Conservation (phyloP, 2,797 vertebrate species). For the Molossus alvarezi region DNA sequence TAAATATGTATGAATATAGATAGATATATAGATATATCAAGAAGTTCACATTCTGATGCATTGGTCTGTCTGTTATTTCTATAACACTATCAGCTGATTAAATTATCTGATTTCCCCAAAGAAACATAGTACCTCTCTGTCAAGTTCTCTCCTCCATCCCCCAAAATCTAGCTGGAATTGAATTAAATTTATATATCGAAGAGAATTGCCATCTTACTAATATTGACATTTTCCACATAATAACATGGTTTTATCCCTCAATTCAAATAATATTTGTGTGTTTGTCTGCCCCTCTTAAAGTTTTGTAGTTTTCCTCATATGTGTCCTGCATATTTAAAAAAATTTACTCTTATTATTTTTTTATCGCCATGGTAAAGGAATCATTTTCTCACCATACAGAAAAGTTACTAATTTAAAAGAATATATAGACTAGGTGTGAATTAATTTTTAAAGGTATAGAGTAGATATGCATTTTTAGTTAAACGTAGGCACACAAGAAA, state of each 20-base stretch:
- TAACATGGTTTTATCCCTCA: neutral
- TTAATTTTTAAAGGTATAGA: neutral
- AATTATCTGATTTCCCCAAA: slow-evolving; percentile 20
- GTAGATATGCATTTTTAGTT: neutral
- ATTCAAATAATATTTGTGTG: neutral
- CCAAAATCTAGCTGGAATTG: neutral
- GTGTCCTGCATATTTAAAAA: neutral
- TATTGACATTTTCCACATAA: neutral
- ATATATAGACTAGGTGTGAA: neutral
- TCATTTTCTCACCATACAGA: neutral
- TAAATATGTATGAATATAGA: neutral
- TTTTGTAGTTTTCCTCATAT: neutral
- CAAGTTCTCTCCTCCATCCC: neutral
- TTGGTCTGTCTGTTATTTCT: neutral
- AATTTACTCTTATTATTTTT: neutral
- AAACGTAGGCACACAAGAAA: neutral
- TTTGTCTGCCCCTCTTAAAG: neutral
- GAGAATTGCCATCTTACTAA: neutral
- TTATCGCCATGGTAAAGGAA: neutral
- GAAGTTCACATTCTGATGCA: neutral
- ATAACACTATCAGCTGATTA: neutral
- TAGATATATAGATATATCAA: neutral
- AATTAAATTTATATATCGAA: slow-evolving; percentile 36
- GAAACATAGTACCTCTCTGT: neutral
- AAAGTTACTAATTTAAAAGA: neutral